These are phyloP conservation scores for Larimichthys polyactis DNA, from an alignment of 2,113 vertebrate genomes.

Conservation along the genomic window DNA sequence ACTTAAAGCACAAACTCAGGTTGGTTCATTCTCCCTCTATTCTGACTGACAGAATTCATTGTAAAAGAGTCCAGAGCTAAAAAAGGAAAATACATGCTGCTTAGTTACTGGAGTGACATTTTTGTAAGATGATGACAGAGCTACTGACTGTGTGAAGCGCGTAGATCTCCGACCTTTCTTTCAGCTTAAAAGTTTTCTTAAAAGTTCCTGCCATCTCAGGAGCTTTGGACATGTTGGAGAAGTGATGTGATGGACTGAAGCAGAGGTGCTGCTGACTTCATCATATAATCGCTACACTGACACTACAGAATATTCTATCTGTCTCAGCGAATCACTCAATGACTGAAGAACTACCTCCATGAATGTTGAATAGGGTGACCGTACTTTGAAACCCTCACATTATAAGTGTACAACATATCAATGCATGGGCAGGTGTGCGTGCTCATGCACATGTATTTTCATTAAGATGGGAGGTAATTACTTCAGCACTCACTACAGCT, in stretches of 20 bases:
- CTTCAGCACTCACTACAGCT: too few relatives aligned
- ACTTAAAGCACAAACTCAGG: not conserved
- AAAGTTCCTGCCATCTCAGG: constrained; percentile 5
- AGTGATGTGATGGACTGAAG: not conserved
- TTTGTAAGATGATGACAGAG: constrained; percentile 35
- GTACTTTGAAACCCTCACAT: too few relatives aligned
- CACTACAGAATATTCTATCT: not conserved
- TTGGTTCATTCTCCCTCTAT: not conserved
- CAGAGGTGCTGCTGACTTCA: constrained; percentile 4
- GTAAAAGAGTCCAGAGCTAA: not conserved
- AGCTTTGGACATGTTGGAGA: constrained; percentile 8
- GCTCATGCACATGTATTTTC: too few relatives aligned
- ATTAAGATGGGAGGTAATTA: too few relatives aligned
- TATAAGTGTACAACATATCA: not conserved
- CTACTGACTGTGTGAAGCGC: constrained; percentile 5
- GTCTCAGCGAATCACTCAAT: not conserved
- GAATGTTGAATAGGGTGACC: not conserved
- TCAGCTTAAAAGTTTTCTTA: constrained; percentile 1
- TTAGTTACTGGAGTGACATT: constrained; percentile 31
- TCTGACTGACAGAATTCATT: not conserved
- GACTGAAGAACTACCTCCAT: not conserved
- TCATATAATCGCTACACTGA: constrained; percentile 3
- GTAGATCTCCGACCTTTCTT: not conserved
- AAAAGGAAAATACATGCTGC: not conserved
- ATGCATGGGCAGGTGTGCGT: too few relatives aligned